phyloP scores from a whole-genome alignment of 2,888 invertebrate species.

The Myopa tessellatipennis region DNA sequence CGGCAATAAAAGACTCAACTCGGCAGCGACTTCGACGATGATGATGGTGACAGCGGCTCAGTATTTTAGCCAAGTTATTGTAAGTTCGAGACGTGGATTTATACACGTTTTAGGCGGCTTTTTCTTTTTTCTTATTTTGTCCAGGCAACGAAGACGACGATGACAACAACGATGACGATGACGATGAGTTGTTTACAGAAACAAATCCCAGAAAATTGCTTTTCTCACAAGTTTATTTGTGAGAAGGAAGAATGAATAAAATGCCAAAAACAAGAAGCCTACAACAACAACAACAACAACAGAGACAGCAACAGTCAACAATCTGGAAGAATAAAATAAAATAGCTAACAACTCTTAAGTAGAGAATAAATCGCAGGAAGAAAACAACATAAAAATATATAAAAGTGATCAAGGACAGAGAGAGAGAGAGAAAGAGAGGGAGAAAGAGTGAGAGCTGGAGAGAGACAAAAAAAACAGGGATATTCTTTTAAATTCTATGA shows the following conservation, averaged over 20 bases:
- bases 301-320: neutral
- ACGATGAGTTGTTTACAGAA: conserved; percentile 31
- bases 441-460: too few relatives aligned
- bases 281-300: conserved; percentile 20
- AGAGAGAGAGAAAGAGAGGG: too few relatives aligned
- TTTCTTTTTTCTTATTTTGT: too few relatives aligned
- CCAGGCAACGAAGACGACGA: neutral
- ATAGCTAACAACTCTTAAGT: conserved; percentile 17
- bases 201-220: conserved; percentile 40
- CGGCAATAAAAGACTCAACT: neutral
- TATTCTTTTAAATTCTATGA: too few relatives aligned
- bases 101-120: conserved; percentile 5
- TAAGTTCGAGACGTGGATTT: conserved; percentile 17
- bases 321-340: neutral
- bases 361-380: neutral
- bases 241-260: neutral
- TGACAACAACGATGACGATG: neutral
- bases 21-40: neutral
- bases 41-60: conserved; percentile 7
- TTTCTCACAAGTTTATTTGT: conserved; percentile 21
- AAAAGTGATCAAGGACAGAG: too few relatives aligned
- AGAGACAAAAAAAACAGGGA: too few relatives aligned
- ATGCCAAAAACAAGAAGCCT: neutral
- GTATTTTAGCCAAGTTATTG: conserved; percentile 24
- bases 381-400: too few relatives aligned